Evolutionary conservation across 2,113 vertebrate genomes (phyloP), one percentile per base, ranked within the genome.

Genomic region (Nesogale talazaci): DNA sequence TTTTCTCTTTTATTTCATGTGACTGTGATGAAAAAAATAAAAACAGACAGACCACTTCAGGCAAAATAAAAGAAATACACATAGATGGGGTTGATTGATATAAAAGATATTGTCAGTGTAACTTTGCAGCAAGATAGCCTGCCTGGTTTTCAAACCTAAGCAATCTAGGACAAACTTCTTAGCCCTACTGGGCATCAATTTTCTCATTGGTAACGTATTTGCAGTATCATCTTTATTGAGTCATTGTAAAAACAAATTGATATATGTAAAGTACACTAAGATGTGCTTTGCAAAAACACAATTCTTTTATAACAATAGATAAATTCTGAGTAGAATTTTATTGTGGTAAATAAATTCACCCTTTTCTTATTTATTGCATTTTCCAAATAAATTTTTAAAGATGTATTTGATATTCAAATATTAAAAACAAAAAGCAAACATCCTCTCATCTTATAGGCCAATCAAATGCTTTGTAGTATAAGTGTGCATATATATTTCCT

Each of bases 401-500:
- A 40, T 25, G 7, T 20, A 3, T 81, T 83, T 90, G 56, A n/a
- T 79, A 34, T 82, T 82, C 27, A 63, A 52, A 83, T n/a, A 34
- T 11, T 67, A 34, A 20, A 29, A 81, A 72, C n/a, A 61, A 36
- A 34, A 36, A 72, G 2, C 6, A 31, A 77, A 46, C 59, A 65
- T 42, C n/a, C 8, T 72, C 38, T 82, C n/a, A 82, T 19, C 36
- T 78, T 92, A 83, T 42, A 2, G 46, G 56, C 42, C 75, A 19
- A 59, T 75, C 65, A 80, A 40, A 86, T 57, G 31, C n/a, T 77
- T 59, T 4, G 3, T 34, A 61, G 91, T 42, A 7, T 34, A 46
- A 34, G 72, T 17, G 11, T 11, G 25, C 3, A 74, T 88, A 80
- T 57, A 56, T 34, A 91, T 87, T 97, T 96, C 95, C 95, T 95